Percentiles rank a stretch among this genome's conserved stretches.
phyloP scores from a whole-genome alignment of 2,888 invertebrate species.

The Philopedon plagiatum region DNA sequence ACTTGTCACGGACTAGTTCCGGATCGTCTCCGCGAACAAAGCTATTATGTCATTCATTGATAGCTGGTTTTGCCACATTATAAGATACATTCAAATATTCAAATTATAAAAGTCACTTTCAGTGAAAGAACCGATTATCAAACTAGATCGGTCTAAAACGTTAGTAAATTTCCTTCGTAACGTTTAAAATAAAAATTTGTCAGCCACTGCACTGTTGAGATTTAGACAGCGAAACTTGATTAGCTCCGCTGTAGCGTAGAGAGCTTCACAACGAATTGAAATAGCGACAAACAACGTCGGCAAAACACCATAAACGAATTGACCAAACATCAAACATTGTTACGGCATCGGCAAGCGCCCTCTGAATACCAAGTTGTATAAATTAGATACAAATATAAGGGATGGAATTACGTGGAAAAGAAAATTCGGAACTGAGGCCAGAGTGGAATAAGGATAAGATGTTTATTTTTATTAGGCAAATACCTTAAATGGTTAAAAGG shows the following conservation, averaged over 20 bases:
- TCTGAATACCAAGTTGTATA: slow-evolving; percentile 61
- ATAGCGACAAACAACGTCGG: slow-evolving; percentile 38
- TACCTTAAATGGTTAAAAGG: not conserved
- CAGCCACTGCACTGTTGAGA: slow-evolving; percentile 15
- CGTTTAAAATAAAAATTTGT: slow-evolving; percentile 15
- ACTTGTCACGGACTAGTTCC: too few relatives aligned
- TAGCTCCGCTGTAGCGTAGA: slow-evolving; percentile 31
- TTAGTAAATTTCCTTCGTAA: too few relatives aligned
- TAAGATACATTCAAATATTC: too few relatives aligned
- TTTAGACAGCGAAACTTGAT: slow-evolving; percentile 32
- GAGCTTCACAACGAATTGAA: slow-evolving; percentile 29
- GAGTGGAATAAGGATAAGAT: slow-evolving; percentile 1
- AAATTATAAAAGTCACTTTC: too few relatives aligned
- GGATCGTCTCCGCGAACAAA: too few relatives aligned
- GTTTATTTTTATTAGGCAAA: slow-evolving; percentile 4
- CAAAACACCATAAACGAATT: slow-evolving; percentile 62
- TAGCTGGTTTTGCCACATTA: too few relatives aligned
- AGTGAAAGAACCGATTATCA: too few relatives aligned
- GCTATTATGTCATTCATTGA: too few relatives aligned
- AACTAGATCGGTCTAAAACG: too few relatives aligned
- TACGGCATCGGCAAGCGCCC: slow-evolving; percentile 62
- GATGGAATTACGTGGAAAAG: slow-evolving; percentile 11
- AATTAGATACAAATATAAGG: slow-evolving; percentile 32
- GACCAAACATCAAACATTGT: slow-evolving; percentile 68
- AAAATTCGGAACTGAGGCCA: not conserved